phyloP scores from a whole-genome alignment of 2,797 vertebrate genomes.

The Odontamblyopus rebecca region DNA sequence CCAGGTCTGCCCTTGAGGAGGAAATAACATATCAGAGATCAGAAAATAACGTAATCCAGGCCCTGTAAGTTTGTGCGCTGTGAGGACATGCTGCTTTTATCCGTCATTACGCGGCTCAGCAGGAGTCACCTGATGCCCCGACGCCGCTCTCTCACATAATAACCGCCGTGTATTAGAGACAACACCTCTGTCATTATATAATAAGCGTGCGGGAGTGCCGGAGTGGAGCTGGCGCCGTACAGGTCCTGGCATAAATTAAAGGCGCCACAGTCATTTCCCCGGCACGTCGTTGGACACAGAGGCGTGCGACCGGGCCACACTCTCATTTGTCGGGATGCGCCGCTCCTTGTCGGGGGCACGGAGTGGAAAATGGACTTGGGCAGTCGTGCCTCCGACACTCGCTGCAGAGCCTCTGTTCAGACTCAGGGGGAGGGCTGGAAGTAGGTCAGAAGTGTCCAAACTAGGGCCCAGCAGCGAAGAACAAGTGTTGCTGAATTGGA shows the following conservation, averaged over 20 bases:
- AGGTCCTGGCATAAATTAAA: slow-evolving; percentile 47
- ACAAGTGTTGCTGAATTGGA: not conserved
- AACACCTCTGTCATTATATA: slow-evolving; percentile 35
- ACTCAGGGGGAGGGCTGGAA: not conserved
- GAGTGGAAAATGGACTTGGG: slow-evolving; percentile 34
- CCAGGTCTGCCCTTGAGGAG: too few relatives aligned
- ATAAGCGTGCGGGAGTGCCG: slow-evolving; percentile 15
- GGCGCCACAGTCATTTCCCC: slow-evolving; percentile 52
- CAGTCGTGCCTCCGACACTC: slow-evolving; percentile 7
- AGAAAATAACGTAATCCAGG: too few relatives aligned
- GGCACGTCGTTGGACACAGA: slow-evolving; percentile 67
- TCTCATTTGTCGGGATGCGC: slow-evolving; percentile 53
- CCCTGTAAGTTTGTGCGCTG: slow-evolving; percentile 10
- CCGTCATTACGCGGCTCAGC: slow-evolving; percentile 42
- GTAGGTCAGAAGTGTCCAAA: not conserved
- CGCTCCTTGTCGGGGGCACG: slow-evolving; percentile 49
- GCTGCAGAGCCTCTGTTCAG: not conserved
- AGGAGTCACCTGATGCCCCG: slow-evolving; percentile 31
- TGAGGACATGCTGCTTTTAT: slow-evolving; percentile 26
- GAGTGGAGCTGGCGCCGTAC: slow-evolving; percentile 4
- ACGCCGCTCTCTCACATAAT: slow-evolving; percentile 44
- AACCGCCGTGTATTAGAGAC: slow-evolving; percentile 32
- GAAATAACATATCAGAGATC: too few relatives aligned
- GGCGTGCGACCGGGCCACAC: slow-evolving; percentile 48
- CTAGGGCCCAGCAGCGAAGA: not conserved